phyloP scores from a whole-genome alignment of 2,888 invertebrate species.

The Nowickia ferox region DNA sequence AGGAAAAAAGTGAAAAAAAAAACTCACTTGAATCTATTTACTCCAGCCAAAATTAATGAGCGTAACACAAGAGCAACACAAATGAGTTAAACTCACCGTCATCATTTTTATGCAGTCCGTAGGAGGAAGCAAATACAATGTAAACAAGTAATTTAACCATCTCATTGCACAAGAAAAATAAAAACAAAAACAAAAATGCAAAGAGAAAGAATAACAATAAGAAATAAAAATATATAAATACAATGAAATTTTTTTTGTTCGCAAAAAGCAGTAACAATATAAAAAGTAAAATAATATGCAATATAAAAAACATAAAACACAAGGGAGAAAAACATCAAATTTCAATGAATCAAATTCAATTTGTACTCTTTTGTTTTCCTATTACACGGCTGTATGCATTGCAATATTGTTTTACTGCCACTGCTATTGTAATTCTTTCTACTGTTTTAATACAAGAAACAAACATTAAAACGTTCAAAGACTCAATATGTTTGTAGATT shows the following conservation, averaged over 20 bases:
- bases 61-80: slow-evolving; percentile 14
- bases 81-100: neutral
- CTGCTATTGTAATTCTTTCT: slow-evolving; percentile 21
- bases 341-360: slow-evolving; percentile 82
- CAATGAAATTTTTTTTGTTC: neutral
- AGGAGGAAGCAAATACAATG: slow-evolving; percentile 16
- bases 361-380: slow-evolving; percentile 74
- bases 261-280: neutral
- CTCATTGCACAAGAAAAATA: slow-evolving; percentile 23
- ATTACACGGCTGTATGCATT: slow-evolving; percentile 63
- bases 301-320: neutral
- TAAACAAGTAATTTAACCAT: slow-evolving; percentile 50
- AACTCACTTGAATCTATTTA: slow-evolving; percentile 16
- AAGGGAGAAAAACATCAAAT: slow-evolving; percentile 76
- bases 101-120: slow-evolving; percentile 9
- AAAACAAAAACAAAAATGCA: neutral
- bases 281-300: slow-evolving; percentile 2
- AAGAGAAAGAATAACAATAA: slow-evolving; percentile 10
- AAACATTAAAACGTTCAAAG: neutral
- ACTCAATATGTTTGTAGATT: neutral
- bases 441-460: neutral
- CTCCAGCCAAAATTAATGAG: slow-evolving; percentile 29
- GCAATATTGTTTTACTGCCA: slow-evolving; percentile 20
- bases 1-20: slow-evolving; percentile 12
- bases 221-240: slow-evolving; percentile 25